A percentile compares a stretch with the other conserved stretches of the same genome.
Conservation (phyloP, 2,888 invertebrate species). For the Orthosia cruda region DNA sequence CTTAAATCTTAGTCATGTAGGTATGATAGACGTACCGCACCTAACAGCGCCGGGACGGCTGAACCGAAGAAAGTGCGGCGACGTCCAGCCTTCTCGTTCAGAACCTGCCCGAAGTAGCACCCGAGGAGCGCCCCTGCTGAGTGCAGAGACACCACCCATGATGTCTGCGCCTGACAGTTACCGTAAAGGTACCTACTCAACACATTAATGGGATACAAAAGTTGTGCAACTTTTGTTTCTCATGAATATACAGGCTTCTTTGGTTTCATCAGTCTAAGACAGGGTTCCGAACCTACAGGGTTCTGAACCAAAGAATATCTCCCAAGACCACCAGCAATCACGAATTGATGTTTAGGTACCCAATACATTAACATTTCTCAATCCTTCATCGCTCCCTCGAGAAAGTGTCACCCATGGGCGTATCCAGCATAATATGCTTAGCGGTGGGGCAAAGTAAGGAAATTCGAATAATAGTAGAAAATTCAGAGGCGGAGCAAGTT, state of each 20-base stretch:
- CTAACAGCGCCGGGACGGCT: slow-evolving; percentile 89
- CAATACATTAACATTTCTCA: not conserved
- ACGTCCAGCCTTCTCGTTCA: slow-evolving; percentile 92
- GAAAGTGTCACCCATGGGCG: not conserved
- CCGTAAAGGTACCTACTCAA: not conserved
- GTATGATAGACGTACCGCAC: slow-evolving; percentile 88
- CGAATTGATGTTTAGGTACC: no score
- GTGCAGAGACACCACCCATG: slow-evolving; percentile 92
- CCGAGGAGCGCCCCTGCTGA: slow-evolving; percentile 92
- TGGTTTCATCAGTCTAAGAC: not conserved
- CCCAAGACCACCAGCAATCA: not conserved
- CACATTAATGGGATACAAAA: not conserved
- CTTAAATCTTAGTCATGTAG: not conserved
- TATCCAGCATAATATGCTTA: no score
- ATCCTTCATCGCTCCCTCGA: not conserved
- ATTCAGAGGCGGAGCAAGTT: no score
- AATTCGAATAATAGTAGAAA: no score
- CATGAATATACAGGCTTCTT: no score
- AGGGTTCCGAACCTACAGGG: not conserved
- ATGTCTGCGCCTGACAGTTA: slow-evolving; percentile 84
- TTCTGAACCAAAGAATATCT: not conserved
- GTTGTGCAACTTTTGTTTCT: slow-evolving; percentile 3
- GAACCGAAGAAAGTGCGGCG: slow-evolving; percentile 89
- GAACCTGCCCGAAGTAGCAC: slow-evolving; percentile 90
- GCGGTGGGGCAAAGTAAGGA: no score